These are phyloP conservation scores for Mimachlamys varia DNA, from an alignment of 2,888 invertebrate genomes.

Conservation along the genomic window DNA sequence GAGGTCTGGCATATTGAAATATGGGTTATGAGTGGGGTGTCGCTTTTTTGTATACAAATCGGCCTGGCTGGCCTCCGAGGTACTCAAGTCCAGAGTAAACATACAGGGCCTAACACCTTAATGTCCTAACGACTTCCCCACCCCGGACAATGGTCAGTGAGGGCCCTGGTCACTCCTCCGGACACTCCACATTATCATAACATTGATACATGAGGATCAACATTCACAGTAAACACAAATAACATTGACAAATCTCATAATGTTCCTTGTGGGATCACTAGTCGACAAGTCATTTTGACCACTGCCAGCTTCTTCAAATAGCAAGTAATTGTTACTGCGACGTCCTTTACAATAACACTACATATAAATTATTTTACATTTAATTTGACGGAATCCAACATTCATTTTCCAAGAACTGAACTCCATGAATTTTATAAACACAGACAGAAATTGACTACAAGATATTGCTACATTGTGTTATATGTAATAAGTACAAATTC, in stretches of 20 bases:
- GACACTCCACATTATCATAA: slow-evolving; percentile 8
- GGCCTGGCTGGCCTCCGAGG: not conserved
- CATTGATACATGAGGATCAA: not conserved
- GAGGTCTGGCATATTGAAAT: not conserved
- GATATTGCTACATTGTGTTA: no score
- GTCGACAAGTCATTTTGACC: not conserved
- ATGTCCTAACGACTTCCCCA: not conserved
- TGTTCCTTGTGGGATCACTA: not conserved
- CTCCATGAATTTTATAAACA: no score
- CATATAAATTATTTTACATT: no score
- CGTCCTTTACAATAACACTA: no score
- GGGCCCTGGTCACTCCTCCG: not conserved
- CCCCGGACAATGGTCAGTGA: not conserved
- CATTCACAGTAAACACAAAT: not conserved
- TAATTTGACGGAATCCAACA: no score
- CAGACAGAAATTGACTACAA: no score
- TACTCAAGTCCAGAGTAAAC: slow-evolving; percentile 28
- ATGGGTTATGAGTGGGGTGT: slow-evolving; percentile 1
- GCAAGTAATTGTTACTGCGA: not conserved
- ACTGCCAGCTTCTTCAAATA: not conserved
- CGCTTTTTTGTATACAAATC: not conserved
- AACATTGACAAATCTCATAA: not conserved
- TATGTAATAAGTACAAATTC: no score
- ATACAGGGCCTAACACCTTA: not conserved
- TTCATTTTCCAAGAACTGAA: no score